Percentiles rank a stretch among this genome's conserved stretches.
These are phyloP conservation scores for Pithys albifrons DNA, from an alignment of 2,113 vertebrate genomes.

Conservation along the genomic window DNA sequence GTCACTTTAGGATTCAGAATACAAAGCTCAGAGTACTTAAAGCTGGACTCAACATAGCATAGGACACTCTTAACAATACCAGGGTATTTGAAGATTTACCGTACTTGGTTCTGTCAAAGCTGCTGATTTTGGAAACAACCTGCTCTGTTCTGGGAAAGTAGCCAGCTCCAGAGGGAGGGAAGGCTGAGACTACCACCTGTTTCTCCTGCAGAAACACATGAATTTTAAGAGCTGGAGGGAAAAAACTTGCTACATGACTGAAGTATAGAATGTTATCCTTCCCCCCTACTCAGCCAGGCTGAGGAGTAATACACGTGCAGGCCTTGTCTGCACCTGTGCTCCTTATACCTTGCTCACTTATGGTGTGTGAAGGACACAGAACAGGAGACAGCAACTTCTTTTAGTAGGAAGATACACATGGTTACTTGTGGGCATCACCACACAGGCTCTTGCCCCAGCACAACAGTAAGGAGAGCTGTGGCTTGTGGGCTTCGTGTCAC, in stretches of 20 bases:
- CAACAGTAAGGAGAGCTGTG: neutral
- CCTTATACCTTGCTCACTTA: neutral
- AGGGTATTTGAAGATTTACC: neutral
- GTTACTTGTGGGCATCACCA: neutral
- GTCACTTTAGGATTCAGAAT: neutral
- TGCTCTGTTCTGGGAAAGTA: slow-evolving; percentile 18
- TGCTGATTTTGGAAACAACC: slow-evolving; percentile 31
- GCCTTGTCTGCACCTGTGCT: slow-evolving; percentile 2
- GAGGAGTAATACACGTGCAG: neutral
- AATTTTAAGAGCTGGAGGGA: slow-evolving; percentile 22
- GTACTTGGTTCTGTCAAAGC: neutral
- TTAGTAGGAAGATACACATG: neutral
- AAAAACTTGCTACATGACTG: neutral
- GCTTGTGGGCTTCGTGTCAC: neutral
- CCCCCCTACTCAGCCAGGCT: neutral
- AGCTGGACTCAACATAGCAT: neutral
- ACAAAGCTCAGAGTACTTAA: neutral
- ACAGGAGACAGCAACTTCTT: neutral
- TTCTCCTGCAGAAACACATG: slow-evolving; percentile 6
- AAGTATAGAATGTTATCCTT: neutral
- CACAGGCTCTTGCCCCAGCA: neutral
- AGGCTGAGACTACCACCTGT: slow-evolving; percentile 26
- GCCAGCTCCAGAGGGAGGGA: slow-evolving; percentile 34
- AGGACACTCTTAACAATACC: neutral
- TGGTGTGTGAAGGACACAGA: neutral